These are phyloP conservation scores for Crepidodera aurea DNA, from an alignment of 2,888 invertebrate species.

Conservation along the genomic window DNA sequence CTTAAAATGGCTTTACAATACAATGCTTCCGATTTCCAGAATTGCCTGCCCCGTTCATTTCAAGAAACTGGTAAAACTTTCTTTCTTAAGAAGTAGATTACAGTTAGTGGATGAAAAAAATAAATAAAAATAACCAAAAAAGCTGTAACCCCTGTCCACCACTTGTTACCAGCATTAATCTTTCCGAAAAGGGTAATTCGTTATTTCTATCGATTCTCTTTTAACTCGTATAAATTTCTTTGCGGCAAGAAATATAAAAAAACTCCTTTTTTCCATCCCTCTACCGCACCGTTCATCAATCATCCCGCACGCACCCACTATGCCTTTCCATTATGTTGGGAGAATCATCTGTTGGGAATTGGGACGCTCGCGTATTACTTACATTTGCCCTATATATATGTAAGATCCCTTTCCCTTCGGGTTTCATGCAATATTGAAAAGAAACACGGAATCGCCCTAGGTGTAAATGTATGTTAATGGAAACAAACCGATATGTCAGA, in stretches of 20 bases:
- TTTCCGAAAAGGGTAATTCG: slow-evolving; percentile 10
- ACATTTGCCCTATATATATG: slow-evolving; percentile 33
- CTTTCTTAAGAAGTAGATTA: too few species aligned
- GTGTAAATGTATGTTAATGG: slow-evolving; percentile 30
- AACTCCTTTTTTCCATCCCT: neutral
- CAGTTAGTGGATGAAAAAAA: too few species aligned
- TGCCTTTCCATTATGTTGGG: slow-evolving; percentile 32
- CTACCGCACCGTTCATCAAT: slow-evolving; percentile 29
- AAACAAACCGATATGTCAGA: slow-evolving; percentile 26
- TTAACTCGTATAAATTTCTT: slow-evolving; percentile 14
- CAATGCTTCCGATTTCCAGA: too few species aligned
- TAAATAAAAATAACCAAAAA: too few species aligned
- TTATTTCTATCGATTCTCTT: slow-evolving; percentile 30
- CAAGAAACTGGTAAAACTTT: too few species aligned
- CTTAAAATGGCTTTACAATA: too few species aligned
- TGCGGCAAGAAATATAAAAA: slow-evolving; percentile 1
- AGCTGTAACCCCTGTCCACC: too few species aligned
- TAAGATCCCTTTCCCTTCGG: slow-evolving; percentile 23
- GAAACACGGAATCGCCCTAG: slow-evolving; percentile 26
- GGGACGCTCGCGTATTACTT: slow-evolving; percentile 33
- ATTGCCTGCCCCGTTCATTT: too few species aligned
- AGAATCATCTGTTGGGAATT: slow-evolving; percentile 38
- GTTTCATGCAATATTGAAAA: slow-evolving; percentile 31
- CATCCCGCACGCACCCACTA: slow-evolving; percentile 29
- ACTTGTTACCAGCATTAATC: too few species aligned